Evolutionary conservation across 2,888 invertebrate genomes (phyloP), one percentile per base, ranked within the genome.

Genomic region (Lucinisca nassula): DNA sequence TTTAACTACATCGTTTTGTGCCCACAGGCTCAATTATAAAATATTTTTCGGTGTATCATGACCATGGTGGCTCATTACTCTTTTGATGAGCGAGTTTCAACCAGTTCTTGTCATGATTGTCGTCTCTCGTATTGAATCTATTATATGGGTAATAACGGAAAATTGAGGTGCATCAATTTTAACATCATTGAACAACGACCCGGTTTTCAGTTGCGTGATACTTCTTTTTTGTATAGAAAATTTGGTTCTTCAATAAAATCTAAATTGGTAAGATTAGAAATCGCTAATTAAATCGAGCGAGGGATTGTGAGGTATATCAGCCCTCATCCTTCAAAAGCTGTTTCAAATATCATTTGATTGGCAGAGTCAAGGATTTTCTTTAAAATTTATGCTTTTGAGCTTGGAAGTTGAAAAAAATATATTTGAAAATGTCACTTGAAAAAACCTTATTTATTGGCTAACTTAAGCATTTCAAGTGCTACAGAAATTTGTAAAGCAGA

Each of bases 341-440:
- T 88, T 84, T 89, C 84, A 37, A 70, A 84, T 86, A 89, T 86
- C 86, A 82, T 82, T 51, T 82, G 86, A 89, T 84, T 49, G 79
- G 51, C 61, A 35, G 74, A 70, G 61, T 86, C 89, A 89, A 89
- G 89, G 89, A 79, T 86, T 67, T 67, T 55, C 24, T 12, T 67
- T 67, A 27, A 27, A 67, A 67, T 35, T 67, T 67, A 67, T 35
- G 35, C 21, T 67, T 67, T 67, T n/a, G 67, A 67, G 67, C 24
- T 35, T 67, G 67, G 67, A 67, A 67, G 67, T 67, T 67, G 67
- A 35, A 67, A 24, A 35, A 32, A 35, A 35, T 32, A 32, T 45
- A 45, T 45, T 8, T 67, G 32, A 27, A 58, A 27, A 58, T 24
- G 27, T 24, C n/a, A 51, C 51, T 51, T 51, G 10, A 51, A 30